Evolutionary conservation across 2,113 vertebrate species (phyloP).

Genomic region (Tachysurus vachellii): DNA sequence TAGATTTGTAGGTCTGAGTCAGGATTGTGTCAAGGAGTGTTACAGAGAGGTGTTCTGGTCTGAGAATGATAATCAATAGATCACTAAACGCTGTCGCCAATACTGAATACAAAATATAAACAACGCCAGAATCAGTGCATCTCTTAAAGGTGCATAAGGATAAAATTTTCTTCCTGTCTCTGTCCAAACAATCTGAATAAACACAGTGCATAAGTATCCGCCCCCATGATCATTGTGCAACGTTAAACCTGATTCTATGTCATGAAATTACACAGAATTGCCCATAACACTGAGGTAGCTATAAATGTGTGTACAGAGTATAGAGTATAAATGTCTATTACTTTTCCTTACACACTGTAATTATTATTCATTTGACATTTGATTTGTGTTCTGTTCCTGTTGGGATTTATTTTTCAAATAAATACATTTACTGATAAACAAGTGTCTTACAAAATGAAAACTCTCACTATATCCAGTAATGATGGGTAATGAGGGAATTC

Average conservation of each 20-base stretch:
- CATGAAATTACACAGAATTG: background rate
- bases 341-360: background rate
- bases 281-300: background rate
- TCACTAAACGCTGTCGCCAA: background rate
- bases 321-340: background rate
- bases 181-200: background rate
- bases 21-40: conserved; percentile 21
- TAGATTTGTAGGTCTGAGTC: conserved; percentile 94
- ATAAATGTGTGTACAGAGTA: background rate
- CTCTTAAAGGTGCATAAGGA: background rate
- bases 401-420: background rate
- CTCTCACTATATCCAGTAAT: background rate
- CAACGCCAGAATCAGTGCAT: background rate
- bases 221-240: background rate
- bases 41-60: conserved; percentile 5
- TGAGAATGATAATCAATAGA: conserved; percentile 20
- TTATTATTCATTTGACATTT: background rate
- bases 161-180: background rate
- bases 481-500: background rate
- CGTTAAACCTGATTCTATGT: background rate
- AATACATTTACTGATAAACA: background rate
- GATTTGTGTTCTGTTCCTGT: background rate
- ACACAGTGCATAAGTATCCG: background rate
- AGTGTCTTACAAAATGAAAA: background rate
- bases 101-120: background rate